phyloP scores from a whole-genome alignment of 2,113 vertebrate genomes.

The Ramphastos sulfuratus region DNA sequence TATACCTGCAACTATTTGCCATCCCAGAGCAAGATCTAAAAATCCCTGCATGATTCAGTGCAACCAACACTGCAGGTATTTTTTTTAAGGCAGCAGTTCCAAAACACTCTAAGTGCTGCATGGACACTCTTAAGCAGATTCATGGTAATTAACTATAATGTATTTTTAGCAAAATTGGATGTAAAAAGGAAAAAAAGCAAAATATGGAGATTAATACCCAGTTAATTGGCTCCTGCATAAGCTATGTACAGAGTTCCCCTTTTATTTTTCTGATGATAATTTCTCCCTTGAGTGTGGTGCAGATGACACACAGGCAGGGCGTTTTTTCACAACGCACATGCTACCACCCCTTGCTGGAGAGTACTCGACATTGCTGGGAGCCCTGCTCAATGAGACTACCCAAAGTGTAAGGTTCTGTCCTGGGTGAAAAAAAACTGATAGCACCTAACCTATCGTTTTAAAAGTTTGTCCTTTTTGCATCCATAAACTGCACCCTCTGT shows the following conservation, averaged over 20 bases:
- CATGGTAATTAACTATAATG: not conserved
- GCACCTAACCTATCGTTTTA: not conserved
- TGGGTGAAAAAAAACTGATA: not conserved
- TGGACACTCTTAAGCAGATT: not conserved
- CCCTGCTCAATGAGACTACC: not conserved
- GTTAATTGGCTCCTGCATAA: not conserved
- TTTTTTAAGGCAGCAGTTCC: not conserved
- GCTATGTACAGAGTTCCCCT: not conserved
- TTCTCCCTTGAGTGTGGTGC: rapidly evolving
- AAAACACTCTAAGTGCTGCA: not conserved
- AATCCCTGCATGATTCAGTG: conserved; percentile 7
- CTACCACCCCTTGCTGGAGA: conserved; percentile 23
- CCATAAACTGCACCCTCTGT: no score
- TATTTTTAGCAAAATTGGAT: not conserved
- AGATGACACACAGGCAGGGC: not conserved
- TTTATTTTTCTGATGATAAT: not conserved
- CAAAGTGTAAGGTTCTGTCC: not conserved
- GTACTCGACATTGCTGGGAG: not conserved
- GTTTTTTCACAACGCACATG: not conserved
- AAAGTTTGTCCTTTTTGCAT: not conserved
- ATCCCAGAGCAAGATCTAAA: not conserved
- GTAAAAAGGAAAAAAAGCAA: not conserved
- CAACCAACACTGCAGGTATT: not conserved
- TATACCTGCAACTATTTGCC: not conserved
- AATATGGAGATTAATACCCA: not conserved